Percentiles rank a stretch among this genome's conserved stretches.
Conservation (phyloP, 2,888 invertebrate genomes). For the Cosmia trapezina region DNA sequence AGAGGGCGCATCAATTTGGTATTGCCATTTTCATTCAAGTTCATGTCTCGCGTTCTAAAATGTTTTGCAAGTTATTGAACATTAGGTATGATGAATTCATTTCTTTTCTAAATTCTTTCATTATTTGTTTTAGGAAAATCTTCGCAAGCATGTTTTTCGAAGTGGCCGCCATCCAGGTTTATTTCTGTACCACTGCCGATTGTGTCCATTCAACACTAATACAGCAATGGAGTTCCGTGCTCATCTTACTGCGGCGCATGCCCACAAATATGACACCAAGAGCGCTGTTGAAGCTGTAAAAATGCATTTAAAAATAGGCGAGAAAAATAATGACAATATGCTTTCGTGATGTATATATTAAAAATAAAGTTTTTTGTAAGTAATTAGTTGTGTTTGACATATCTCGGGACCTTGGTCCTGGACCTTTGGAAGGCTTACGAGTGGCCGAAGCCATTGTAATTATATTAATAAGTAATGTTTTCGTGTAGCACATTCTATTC, state of each 20-base stretch:
- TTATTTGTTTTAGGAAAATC: slow-evolving; percentile 92
- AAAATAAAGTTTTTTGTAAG: background rate
- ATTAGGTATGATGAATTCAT: background rate
- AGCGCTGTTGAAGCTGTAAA: slow-evolving; percentile 86
- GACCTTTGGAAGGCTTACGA: no score
- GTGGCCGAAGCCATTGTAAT: no score
- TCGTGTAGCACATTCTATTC: background rate
- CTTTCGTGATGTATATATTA: background rate
- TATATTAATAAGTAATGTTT: background rate
- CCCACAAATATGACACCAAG: slow-evolving; percentile 86
- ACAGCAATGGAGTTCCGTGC: slow-evolving; percentile 92
- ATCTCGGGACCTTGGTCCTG: no score
- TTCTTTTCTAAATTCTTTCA: background rate
- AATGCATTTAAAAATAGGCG: slow-evolving; percentile 72
- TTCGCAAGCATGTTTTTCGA: slow-evolving; percentile 95
- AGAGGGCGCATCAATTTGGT: slow-evolving; percentile 1
- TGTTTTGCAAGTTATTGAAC: background rate
- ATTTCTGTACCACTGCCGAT: slow-evolving; percentile 94
- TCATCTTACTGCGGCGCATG: slow-evolving; percentile 91
- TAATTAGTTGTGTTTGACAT: no score
- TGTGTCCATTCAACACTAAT: slow-evolving; percentile 92
- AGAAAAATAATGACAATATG: slow-evolving; percentile 18
- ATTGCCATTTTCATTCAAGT: background rate
- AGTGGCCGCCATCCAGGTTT: slow-evolving; percentile 95
- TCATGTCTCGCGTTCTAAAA: background rate